A percentile compares a stretch with the other conserved stretches of the same genome.
These are phyloP conservation scores for Lasioglossum oenotherae DNA, from an alignment of 2,888 invertebrate genomes.

Conservation along the genomic window DNA sequence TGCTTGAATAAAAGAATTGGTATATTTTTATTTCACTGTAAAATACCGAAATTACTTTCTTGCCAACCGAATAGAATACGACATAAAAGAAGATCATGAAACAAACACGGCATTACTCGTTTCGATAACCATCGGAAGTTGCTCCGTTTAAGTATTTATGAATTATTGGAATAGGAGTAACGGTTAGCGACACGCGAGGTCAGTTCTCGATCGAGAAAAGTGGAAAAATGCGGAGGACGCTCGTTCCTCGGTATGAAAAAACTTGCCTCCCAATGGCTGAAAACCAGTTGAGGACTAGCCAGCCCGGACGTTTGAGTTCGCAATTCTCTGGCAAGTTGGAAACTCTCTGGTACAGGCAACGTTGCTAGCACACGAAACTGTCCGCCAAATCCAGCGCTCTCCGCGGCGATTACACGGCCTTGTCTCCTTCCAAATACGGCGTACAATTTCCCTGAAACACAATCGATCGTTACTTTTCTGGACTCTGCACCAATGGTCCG, in stretches of 20 bases:
- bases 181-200: constrained; percentile 3
- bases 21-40: too few relatives aligned
- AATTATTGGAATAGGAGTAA: neutral
- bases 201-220: constrained; percentile 17
- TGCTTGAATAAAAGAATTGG: too few relatives aligned
- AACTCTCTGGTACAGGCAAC: constrained; percentile 98
- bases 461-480: neutral
- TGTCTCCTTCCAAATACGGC: constrained; percentile 94
- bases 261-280: constrained; percentile 98
- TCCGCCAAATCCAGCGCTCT: constrained; percentile 94
- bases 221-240: constrained; percentile 16
- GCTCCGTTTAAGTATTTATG: neutral
- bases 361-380: constrained; percentile 94
- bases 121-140: neutral
- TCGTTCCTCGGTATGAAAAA: constrained; percentile 29
- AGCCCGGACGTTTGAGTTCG: constrained; percentile 98
- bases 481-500: neutral
- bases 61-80: neutral
- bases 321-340: constrained; percentile 97
- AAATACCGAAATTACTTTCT: too few relatives aligned
- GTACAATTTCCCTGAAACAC: constrained; percentile 91
- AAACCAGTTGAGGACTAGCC: constrained; percentile 97
- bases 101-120: neutral
- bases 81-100: neutral
- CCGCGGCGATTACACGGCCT: constrained; percentile 95